These are phyloP conservation scores for Leptobrachium ailaonicum DNA, from an alignment of 2,113 vertebrate genomes.

Conservation along the genomic window DNA sequence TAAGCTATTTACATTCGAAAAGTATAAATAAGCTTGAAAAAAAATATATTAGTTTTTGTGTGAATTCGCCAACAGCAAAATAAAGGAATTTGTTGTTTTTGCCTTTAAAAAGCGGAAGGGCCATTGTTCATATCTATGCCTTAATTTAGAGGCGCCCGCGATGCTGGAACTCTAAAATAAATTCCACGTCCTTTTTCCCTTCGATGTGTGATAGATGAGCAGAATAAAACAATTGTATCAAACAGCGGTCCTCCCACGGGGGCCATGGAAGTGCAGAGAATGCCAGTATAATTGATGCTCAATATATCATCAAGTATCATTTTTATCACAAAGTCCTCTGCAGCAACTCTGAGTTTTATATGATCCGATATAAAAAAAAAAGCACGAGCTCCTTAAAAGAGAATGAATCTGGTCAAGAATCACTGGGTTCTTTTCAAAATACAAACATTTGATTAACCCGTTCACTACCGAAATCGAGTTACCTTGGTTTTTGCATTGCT, in stretches of 20 bases:
- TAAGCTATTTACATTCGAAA: no score
- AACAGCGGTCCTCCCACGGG: conserved; percentile 40
- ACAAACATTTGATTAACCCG: no score
- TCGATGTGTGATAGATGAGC: conserved; percentile 45
- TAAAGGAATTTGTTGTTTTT: no score
- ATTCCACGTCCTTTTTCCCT: conserved; percentile 28
- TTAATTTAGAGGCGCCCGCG: background rate
- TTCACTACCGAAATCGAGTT: no score
- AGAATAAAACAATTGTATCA: conserved; percentile 49
- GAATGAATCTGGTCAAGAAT: no score
- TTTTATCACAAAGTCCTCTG: conserved; percentile 38
- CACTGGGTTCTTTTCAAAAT: no score
- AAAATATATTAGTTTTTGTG: no score
- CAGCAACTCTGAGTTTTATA: conserved; percentile 16
- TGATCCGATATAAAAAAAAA: conserved; percentile 13
- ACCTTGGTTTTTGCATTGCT: no score
- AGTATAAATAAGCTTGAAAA: no score
- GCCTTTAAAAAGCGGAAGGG: no score
- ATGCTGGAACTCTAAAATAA: conserved; percentile 36
- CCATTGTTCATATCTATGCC: background rate
- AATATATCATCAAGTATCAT: conserved; percentile 37
- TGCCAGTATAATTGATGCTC: conserved; percentile 41
- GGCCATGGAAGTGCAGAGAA: conserved; percentile 27
- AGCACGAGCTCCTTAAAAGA: background rate
- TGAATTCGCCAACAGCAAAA: no score